A percentile compares a stretch with the other conserved stretches of the same genome.
These are phyloP conservation scores for rabbit (Oryctolagus cuniculus) DNA, from an alignment of 2,113 vertebrate species.

Conservation along the genomic window DNA sequence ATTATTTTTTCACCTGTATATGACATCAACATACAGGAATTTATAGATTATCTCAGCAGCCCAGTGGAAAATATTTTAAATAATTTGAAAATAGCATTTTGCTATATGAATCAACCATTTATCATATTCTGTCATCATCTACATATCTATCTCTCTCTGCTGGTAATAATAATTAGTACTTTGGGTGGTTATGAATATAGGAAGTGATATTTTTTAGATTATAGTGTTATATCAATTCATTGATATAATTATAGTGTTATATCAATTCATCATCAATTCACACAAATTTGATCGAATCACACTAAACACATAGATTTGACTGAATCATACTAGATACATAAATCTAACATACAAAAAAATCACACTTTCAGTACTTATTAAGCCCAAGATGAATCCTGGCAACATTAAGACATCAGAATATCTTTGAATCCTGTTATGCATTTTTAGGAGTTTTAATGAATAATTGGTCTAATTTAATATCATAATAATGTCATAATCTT, in stretches of 20 bases:
- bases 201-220: background rate
- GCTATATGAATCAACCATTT: background rate
- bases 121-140: background rate
- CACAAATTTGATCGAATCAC: constrained; percentile 3
- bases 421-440: constrained; percentile 21
- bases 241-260: background rate
- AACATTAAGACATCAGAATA: background rate
- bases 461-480: constrained; percentile 78
- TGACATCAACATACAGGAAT: background rate
- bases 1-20: constrained; percentile 12
- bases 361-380: background rate
- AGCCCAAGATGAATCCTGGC: background rate
- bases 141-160: background rate
- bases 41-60: background rate
- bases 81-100: background rate
- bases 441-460: constrained; percentile 53
- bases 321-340: background rate
- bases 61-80: background rate
- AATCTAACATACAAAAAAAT: background rate
- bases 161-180: background rate
- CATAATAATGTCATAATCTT: constrained; percentile 74
- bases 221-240: background rate
- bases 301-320: background rate
- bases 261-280: background rate
- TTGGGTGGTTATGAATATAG: background rate